Evolutionary conservation across 2,113 vertebrate genomes (phyloP), one percentile per base, ranked within the genome.

Genomic region (Odocoileus virginianus): DNA sequence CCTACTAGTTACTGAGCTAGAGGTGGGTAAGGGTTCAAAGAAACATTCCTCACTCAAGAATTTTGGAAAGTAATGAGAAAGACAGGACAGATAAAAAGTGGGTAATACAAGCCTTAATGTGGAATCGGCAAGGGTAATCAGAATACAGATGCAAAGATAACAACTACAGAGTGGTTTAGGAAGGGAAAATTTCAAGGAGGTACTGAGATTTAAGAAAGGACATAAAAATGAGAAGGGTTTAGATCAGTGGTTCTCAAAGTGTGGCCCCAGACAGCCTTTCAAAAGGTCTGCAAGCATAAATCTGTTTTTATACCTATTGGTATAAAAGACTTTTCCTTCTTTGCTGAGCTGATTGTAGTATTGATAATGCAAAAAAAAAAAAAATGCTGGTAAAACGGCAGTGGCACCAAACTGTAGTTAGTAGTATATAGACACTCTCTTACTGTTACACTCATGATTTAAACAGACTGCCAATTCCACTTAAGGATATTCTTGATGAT

Each of bases 21-120:
- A 16, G 30, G 2, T 57, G 25, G 8, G 6, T 15, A 83, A 85
- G 15, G 8, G 60, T 60, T 86, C n/a, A 67, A 36, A 87, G 40
- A 67, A 28, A 67, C 6, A 54, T 43, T 36, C 5, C 43, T 90
- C 27, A 43, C 15, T 87, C 13, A 60, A 61, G 33, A 89, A 86
- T 13, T 89, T 94, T 67, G 50, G 87, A 81, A 91, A 88, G 58
- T 81, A 94, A 40, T 57, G 95, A 47, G 25, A 71, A 95, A 92
- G 67, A 90, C 17, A 67, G 33, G 25, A 30, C 0, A 12, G 45
- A 7, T 97, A 14, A 89, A 60, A 64, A 74, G 8, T 50, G 52
- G 33, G 55, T 7, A 50, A 36, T 30, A 8, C 0, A 36, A 88
- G 52, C 16, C 17, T 58, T 14, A 54, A 19, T 3, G 1, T 28